phyloP scores from a whole-genome alignment of 2,888 invertebrate species.

The Drosophila mimica region DNA sequence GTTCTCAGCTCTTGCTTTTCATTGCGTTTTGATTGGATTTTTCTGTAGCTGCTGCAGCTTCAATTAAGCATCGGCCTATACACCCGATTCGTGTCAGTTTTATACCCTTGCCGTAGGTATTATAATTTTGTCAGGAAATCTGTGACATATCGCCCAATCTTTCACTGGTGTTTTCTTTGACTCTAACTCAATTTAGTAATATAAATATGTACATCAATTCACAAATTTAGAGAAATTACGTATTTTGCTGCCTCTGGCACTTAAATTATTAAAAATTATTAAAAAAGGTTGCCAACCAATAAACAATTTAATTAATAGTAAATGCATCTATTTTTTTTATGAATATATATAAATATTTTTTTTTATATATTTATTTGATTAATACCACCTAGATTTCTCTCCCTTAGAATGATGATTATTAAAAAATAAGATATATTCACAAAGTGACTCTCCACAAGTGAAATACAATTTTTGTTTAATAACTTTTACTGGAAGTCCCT shows the following conservation, averaged over 20 bases:
- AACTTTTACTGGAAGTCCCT: neutral
- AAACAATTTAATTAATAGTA: neutral
- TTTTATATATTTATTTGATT: too few relatives aligned
- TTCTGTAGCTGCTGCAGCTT: conserved; percentile 69
- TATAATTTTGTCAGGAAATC: neutral
- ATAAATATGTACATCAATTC: neutral
- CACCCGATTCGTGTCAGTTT: conserved; percentile 22
- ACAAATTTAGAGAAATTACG: neutral
- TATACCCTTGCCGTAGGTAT: conserved; percentile 21
- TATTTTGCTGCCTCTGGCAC: neutral
- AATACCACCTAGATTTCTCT: too few relatives aligned
- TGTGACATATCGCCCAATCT: too few relatives aligned
- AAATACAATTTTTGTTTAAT: neutral
- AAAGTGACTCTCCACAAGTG: neutral
- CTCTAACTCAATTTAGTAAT: neutral
- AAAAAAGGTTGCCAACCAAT: too few relatives aligned
- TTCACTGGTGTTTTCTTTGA: neutral
- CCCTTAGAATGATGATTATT: too few relatives aligned
- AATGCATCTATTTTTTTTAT: neutral
- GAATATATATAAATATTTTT: neutral
- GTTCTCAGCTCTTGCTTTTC: conserved; percentile 54
- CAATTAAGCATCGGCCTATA: conserved; percentile 65
- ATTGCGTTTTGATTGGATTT: conserved; percentile 79
- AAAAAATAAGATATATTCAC: neutral
- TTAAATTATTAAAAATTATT: neutral